Evolutionary conservation across 2,888 invertebrate genomes (phyloP), one percentile per base, ranked within the genome.

Genomic region (Rhingia rostrata): DNA sequence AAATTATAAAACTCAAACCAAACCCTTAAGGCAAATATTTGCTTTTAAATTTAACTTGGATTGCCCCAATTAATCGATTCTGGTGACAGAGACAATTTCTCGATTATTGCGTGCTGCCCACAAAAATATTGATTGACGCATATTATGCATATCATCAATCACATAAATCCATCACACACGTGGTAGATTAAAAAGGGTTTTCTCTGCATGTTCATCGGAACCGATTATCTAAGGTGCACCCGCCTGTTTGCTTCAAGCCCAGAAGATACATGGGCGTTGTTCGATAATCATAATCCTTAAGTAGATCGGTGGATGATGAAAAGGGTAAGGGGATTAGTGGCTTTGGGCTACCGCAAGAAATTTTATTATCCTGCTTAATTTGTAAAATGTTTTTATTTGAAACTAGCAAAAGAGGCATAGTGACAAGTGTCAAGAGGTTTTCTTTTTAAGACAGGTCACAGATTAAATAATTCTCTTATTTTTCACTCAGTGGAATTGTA

Each of bases 101-200:
- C 9, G 30, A 7, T 9, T 47, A 6, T 35, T 33, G 67, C 58
- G 47, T 39, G 35, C 37, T 30, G 22, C 22, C 22, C 4, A n/a
- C 33, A 12, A 7, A 33, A 41, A 41, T 45, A 22, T 4, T 45
- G 12, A 45, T 22, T 35, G 67, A 30, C 22, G 37, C 33, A 30
- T 30, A 35, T 47, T 54, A 33, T 51, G 51, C 60, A 37, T 14
- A 51, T 70, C 70, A 61, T 70, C 70, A 70, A 60, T 70, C 70
- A 60, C 49, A 39, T 39, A 37, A 39, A 70, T 60, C 60, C 51
- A 60, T 43, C 60, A 60, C 33, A 10, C 22, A 33, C 22, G 6
- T 33, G 51, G 49, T 49, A 7, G 47, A 22, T 0, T 56, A 6
- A 9, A 4, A 53, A 66, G 32, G 41, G 49, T 39, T 66, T 53